Percentiles rank a stretch among this genome's conserved stretches.
Conservation (phyloP, 2,113 vertebrate genomes). For the Agapornis roseicollis region DNA sequence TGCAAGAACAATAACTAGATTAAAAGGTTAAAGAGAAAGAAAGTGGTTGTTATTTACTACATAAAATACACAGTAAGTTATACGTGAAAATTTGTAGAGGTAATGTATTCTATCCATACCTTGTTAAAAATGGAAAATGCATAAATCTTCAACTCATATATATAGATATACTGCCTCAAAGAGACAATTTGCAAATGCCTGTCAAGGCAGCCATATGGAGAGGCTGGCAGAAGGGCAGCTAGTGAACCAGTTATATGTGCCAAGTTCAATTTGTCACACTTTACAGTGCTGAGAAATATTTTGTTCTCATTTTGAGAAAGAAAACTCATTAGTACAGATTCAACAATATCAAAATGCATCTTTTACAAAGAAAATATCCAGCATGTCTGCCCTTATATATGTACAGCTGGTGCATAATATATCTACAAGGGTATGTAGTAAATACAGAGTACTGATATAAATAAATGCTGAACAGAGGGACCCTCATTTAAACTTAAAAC, state of each 20-base stretch:
- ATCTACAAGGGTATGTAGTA: not conserved
- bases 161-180: not conserved
- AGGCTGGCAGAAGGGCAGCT: conserved; percentile 63
- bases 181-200: conserved; percentile 21
- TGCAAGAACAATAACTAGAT: not conserved
- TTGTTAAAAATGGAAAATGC: not conserved
- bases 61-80: not conserved
- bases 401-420: rapidly evolving
- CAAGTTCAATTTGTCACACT: conserved; percentile 58
- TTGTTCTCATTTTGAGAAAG: not conserved
- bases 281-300: conserved; percentile 1
- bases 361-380: not conserved
- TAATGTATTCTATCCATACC: not conserved
- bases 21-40: not conserved
- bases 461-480: rapidly evolving
- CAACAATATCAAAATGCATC: not conserved
- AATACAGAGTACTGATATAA: rapidly evolving
- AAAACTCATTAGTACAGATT: not conserved
- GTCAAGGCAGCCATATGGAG: conserved; percentile 51
- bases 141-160: not conserved
- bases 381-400: not conserved
- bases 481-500: not conserved
- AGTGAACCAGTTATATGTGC: conserved; percentile 64
- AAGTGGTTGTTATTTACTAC: not conserved
- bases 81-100: not conserved